phyloP scores from a whole-genome alignment of 2,888 invertebrate species.

The Anaspis maculata region DNA sequence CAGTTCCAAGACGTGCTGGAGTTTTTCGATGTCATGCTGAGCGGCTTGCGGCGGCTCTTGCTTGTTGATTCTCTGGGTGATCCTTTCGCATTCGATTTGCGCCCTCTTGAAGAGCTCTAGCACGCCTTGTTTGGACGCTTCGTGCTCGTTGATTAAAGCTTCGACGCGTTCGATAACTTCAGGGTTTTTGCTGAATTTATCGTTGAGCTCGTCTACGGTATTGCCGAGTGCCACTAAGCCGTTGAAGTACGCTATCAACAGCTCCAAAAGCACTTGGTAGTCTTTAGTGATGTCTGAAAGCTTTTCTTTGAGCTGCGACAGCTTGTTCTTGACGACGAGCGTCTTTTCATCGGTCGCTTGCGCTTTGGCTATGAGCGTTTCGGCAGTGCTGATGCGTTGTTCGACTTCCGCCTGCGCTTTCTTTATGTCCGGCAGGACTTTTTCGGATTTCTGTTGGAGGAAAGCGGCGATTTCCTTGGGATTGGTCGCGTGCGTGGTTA shows the following conservation, averaged over 20 bases:
- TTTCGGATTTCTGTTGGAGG: slow-evolving; percentile 49
- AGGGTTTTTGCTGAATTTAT: slow-evolving; percentile 38
- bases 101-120: slow-evolving; percentile 58
- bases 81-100: slow-evolving; percentile 58
- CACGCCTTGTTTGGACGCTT: slow-evolving; percentile 54
- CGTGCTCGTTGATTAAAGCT: slow-evolving; percentile 52
- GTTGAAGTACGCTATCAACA: slow-evolving; percentile 62
- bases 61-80: slow-evolving; percentile 58
- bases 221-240: slow-evolving; percentile 55
- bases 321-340: slow-evolving; percentile 55
- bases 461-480: slow-evolving; percentile 49
- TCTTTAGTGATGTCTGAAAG: slow-evolving; percentile 60
- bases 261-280: slow-evolving; percentile 57
- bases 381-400: slow-evolving; percentile 56
- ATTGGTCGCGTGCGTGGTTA: slow-evolving; percentile 54
- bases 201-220: slow-evolving; percentile 51
- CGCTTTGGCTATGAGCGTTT: slow-evolving; percentile 55
- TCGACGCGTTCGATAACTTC: slow-evolving; percentile 47
- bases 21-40: slow-evolving; percentile 59
- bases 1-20: slow-evolving; percentile 54
- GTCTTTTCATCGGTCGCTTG: slow-evolving; percentile 44
- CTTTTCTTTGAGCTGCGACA: slow-evolving; percentile 57
- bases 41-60: slow-evolving; percentile 60
- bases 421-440: slow-evolving; percentile 52
- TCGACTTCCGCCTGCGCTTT: slow-evolving; percentile 60